Base-by-base conservation (phyloP, 2,888 invertebrate species). In the Chrysomela aeneicollis region DNA sequence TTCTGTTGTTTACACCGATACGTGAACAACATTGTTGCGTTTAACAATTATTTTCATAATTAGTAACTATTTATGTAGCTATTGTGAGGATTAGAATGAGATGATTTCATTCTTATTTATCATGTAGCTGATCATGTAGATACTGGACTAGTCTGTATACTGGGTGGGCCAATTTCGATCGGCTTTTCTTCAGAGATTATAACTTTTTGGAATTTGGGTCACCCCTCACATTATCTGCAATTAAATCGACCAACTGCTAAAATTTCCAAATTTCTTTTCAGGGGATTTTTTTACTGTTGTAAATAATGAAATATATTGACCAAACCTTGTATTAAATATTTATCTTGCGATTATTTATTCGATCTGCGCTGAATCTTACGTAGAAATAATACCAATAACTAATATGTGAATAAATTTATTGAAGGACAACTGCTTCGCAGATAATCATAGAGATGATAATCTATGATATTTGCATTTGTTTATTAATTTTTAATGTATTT, bases 351-450 rank as follows among this genome's bases (percentile, higher is more conserved):
- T 15, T 10, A 37, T 30, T 52, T 15, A 42, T 42, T 10, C n/a
- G 2, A 15, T 6, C 2, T 42, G 42, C 4, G 42, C 42, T 42
- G 42, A 42, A 42, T 42, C 42, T 52, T 22, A 37, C 8, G 22
- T 52, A 53, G 53, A 53, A 53, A 32, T 53, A 32, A 53, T 35
- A 35, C 12, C 30, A 53, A 35, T 32, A 57, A 35, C 26, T 5
- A n/a, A n/a, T n/a, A 26, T 26, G 52, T 57, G 32, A 61, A 67
- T 69, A 50, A 67, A 67, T 64, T 61, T 64, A 59, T 63, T 64
- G 70, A 70, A 70, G 70, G 70, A 66, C 70, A 59, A 68, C 70
- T 62, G 61, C 68, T 69, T 67, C 65, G 59, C 53, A 61, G 26
- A 26, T 5, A 26, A 26, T 26, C 26, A 26, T 26, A 26, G 49